Conservation (phyloP, 2,888 invertebrate species). For the Oeneis ivallda region DNA sequence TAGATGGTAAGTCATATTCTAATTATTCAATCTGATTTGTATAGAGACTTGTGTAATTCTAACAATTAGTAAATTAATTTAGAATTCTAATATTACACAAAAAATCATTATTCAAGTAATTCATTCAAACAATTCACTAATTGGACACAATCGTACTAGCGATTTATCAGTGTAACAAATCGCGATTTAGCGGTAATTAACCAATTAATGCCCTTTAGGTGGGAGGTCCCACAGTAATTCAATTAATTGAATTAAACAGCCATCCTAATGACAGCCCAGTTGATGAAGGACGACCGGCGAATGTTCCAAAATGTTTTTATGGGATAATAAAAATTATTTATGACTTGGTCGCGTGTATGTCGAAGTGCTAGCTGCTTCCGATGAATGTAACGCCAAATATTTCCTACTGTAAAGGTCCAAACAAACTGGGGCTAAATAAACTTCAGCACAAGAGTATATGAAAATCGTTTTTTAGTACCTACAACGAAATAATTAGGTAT, state of each 20-base stretch:
- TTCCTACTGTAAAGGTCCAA: not conserved
- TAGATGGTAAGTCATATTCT: too few relatives aligned
- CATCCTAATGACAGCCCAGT: slow-evolving; percentile 26
- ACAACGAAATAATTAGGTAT: too few relatives aligned
- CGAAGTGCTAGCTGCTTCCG: slow-evolving; percentile 24
- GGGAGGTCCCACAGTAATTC: slow-evolving; percentile 23
- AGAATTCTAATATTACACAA: too few relatives aligned
- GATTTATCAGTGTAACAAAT: slow-evolving; percentile 51
- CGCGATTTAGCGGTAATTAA: slow-evolving; percentile 65
- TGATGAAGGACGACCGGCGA: slow-evolving; percentile 30
- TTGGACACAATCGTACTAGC: not conserved
- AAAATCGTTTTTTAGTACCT: too few relatives aligned
- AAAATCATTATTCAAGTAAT: too few relatives aligned
- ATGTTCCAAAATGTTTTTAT: slow-evolving; percentile 28
- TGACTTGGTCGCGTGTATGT: slow-evolving; percentile 31
- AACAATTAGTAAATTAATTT: too few relatives aligned
- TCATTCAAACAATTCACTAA: too few relatives aligned
- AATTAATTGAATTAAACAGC: slow-evolving; percentile 47
- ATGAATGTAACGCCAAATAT: slow-evolving; percentile 3
- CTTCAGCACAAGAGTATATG: not conserved
- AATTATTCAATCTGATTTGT: too few relatives aligned
- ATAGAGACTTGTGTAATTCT: too few relatives aligned
- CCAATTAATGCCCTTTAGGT: slow-evolving; percentile 52
- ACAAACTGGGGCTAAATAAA: not conserved
- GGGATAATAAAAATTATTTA: slow-evolving; percentile 35